These are phyloP conservation scores for Oenanthe melanoleuca DNA, from an alignment of 2,113 vertebrate genomes.

Conservation along the genomic window DNA sequence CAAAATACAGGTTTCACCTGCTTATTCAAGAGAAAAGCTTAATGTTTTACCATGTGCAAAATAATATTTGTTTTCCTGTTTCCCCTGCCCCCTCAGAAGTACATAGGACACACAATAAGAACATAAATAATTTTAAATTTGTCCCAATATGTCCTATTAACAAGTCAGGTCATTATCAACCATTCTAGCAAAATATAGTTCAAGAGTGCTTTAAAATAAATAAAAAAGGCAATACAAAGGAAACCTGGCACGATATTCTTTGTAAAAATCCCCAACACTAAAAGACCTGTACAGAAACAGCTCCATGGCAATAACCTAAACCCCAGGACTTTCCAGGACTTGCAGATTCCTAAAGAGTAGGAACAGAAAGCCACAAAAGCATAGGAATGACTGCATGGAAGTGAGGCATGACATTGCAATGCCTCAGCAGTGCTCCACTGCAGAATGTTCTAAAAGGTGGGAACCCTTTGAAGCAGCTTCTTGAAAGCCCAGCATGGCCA, in stretches of 20 bases:
- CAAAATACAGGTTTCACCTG: background rate
- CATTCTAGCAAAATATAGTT: conserved; percentile 22
- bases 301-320: background rate
- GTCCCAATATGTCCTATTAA: background rate
- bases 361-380: background rate
- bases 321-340: background rate
- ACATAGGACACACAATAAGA: background rate
- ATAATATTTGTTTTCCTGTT: background rate
- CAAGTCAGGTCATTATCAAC: background rate
- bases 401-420: background rate
- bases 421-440: background rate
- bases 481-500: background rate
- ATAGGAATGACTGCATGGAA: background rate
- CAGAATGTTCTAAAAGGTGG: background rate
- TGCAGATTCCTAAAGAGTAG: background rate
- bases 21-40: background rate
- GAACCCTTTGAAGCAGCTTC: background rate
- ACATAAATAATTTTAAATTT: background rate
- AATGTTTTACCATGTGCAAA: background rate
- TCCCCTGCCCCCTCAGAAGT: background rate
- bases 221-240: background rate
- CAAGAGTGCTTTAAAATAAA: background rate
- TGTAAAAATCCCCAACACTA: background rate
- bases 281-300: background rate
- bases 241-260: background rate